Evolutionary conservation across 2,797 vertebrate genomes (phyloP), one percentile per base, ranked within the genome.

Genomic region (Leptodactylus fallax): DNA sequence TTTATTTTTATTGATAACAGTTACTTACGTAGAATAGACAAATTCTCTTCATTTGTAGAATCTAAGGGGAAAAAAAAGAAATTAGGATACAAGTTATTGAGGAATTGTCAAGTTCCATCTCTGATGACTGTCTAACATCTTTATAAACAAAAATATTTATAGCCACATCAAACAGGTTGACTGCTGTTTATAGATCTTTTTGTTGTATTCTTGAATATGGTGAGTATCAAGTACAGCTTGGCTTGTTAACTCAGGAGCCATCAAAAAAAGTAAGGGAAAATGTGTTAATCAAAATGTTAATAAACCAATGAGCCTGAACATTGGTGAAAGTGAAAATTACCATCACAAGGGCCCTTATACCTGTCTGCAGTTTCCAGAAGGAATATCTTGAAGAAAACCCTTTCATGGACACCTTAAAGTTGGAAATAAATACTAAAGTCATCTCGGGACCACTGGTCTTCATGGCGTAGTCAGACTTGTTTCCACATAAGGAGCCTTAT

Each of bases 401-500:
- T 79, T 90, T 84, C 67, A 88, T 16, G 3, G 21, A 36, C 89
- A 77, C 27, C 0, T 0, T 36, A 81, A 63, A 1, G 21, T 80
- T 81, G 6, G 61, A 81, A 67, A 19, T 61, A 25, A 91, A 90
- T 19, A 51, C 76, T n/a, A 81, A 55, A 23, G 9, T 85, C 56
- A 80, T 9, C 36, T 55, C 63, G n/a, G 85, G 67, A 51, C n/a
- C 56, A 36, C 0, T 0, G 14, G 83, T 87, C 88, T 91, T 90
- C 74, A 87, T 27, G 16, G 83, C 45, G 21, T 36, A 87, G n/a
- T 12, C 6, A 60, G 45, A 78, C 79, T n/a, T 13, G 0, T 36
- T 67, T 27, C n/a, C 84, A 81, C 76, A 90, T 55, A 88, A 89
- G 2, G 3, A 87, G 53, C 13, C 90, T 91, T 36, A 36, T 36